A percentile compares a stretch with the other conserved stretches of the same genome.
Conservation (phyloP, 1,140 invertebrate species). For the Gryon sp. region DNA sequence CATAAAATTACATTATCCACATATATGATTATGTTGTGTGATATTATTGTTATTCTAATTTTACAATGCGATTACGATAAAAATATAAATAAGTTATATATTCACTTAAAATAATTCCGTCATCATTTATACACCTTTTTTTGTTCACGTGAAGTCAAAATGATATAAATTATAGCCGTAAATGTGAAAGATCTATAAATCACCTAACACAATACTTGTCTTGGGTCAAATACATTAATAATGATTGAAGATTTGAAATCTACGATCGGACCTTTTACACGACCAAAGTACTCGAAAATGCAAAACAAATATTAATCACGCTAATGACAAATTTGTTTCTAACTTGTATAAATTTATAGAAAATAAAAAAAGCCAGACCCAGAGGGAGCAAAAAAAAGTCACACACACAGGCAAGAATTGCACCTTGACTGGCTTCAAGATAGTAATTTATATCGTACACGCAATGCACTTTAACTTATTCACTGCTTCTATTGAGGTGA, state of each 20-base stretch:
- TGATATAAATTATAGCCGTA: conserved; percentile 31
- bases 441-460: conserved; percentile 76
- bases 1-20: too few species aligned
- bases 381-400: too few species aligned
- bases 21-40: too few species aligned
- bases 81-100: too few species aligned
- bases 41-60: too few species aligned
- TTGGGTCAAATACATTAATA: conserved; percentile 33
- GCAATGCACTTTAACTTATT: conserved; percentile 77
- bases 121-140: conserved; percentile 7
- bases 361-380: conserved; percentile 5
- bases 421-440: conserved; percentile 74
- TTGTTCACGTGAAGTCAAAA: too few species aligned
- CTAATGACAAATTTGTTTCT: conserved; percentile 12
- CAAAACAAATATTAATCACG: conserved; percentile 3
- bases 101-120: conserved; percentile 23
- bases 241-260: conserved; percentile 32
- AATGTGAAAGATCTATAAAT: conserved; percentile 32
- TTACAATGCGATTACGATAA: too few species aligned
- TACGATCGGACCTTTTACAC: not conserved
- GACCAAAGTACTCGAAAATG: not conserved
- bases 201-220: conserved; percentile 26
- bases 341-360: conserved; percentile 2
- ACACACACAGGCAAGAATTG: too few species aligned
- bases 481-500: conserved; percentile 57